phyloP scores from a whole-genome alignment of 2,888 invertebrate species.

The Cephonodes hylas region DNA sequence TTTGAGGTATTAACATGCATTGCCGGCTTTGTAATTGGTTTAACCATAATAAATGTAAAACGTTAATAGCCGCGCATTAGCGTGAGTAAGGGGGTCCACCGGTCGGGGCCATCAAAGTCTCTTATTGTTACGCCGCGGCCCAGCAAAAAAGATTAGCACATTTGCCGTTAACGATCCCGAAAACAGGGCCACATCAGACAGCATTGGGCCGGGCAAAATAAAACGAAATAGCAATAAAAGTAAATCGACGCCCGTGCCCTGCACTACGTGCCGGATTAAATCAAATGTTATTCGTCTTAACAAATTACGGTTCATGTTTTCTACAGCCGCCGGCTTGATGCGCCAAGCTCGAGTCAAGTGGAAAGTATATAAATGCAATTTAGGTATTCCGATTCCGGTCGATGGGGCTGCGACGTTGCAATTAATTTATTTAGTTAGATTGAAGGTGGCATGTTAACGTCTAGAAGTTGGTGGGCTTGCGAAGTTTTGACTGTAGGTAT shows the following conservation, averaged over 20 bases:
- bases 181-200: conserved; percentile 73
- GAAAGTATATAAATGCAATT: conserved; percentile 59
- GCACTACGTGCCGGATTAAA: conserved; percentile 74
- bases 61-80: conserved; percentile 62
- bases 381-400: conserved; percentile 42
- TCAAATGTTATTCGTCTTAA: conserved; percentile 79
- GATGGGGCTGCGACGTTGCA: conserved; percentile 24
- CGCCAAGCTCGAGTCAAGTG: conserved; percentile 57
- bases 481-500: too few species aligned
- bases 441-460: background rate
- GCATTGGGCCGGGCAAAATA: conserved; percentile 61
- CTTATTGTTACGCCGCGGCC: conserved; percentile 60
- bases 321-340: conserved; percentile 61
- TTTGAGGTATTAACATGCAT: conserved; percentile 29
- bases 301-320: conserved; percentile 75
- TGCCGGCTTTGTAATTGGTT: conserved; percentile 35
- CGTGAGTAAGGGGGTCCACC: conserved; percentile 53
- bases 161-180: conserved; percentile 76
- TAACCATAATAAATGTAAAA: conserved; percentile 52
- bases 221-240: conserved; percentile 79
- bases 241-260: conserved; percentile 69
- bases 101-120: conserved; percentile 55
- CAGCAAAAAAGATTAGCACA: conserved; percentile 78
- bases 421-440: background rate
- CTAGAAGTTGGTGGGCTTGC: too few species aligned